Evolutionary conservation across 2,113 vertebrate genomes (phyloP), one percentile per base, ranked within the genome.

Genomic region (Oriolus oriolus): DNA sequence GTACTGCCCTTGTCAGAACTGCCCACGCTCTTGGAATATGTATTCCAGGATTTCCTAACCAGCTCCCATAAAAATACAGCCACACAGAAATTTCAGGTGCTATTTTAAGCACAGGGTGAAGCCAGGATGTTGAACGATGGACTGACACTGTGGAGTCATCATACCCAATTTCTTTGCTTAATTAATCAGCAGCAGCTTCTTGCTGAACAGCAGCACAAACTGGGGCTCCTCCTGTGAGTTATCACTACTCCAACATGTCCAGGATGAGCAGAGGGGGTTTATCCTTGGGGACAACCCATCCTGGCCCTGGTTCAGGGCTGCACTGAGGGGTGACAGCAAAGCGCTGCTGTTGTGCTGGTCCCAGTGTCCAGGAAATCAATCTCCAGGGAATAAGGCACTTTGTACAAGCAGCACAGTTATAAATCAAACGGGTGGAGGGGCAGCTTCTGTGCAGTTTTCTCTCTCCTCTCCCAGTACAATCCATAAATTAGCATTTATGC

Each of bases 161-260:
- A 49, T 52, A 65, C 11, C 9, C 28, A 11, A n/a, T 42, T 63
- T 45, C 17, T 84, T 22, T 37, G n/a, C 31, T 33, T 27, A 74
- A 80, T 50, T 47, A 56, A 60, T 27, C 7, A 28, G 56, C 4
- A 39, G 14, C 47, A 71, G 80, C 20, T 66, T 63, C 89, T 69
- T 7, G 33, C 54, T 49, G 50, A 39, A 26, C 37, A 42, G 80
- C 63, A 64, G 70, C 1, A 1, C 28, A 1, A 53, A 50, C 26
- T 0, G 24, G 16, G 52, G 31, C 7, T 47, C 28, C 47, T 26
- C 8, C 19, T 59, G 15, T 61, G 57, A 75, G 28, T 41, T 79
- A 23, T 1, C 1, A 3, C 47, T 19, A 20, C 31, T 47, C 33
- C 21, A 64, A 16, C 26, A 30, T 0, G 0, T 19, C 35, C 0